Base-by-base conservation (phyloP, 2,113 vertebrate genomes). In the Hiodon tergisus region DNA sequence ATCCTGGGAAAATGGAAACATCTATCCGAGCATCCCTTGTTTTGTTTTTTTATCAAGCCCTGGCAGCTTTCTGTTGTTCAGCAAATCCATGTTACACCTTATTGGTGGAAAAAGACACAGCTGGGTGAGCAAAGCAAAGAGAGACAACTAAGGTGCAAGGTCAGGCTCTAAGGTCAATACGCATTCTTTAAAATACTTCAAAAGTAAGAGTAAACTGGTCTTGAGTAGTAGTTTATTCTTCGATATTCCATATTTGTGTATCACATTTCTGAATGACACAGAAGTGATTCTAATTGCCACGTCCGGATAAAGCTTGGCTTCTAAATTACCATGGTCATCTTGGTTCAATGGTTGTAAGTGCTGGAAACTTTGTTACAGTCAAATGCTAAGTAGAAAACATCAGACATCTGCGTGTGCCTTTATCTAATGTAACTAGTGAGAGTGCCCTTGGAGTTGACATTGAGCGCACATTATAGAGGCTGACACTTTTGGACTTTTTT, bases 391-490 rank as follows among this genome's bases (percentile, higher is more conserved):
- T n/a, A n/a, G n/a, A n/a, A n/a, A 2, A 31, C 31, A 31, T 57
- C 71, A 74, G 60, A 78, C 77, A 62, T 53, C 74, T 58, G 53
- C 2, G 5, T 58, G 72, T 16, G 73, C 13, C 70, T 72, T 55
- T 78, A 69, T 72, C 72, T 67, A 14, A 63, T 65, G 53, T 62
- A 67, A 72, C 46, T 31, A 31, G 71, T 46, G 69, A 66, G 72
- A 66, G 11, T 76, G 77, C 83, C 78, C 81, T 84, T 83, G 75
- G 70, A 79, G 72, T 47, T 78, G 77, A 82, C 72, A 78, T 67
- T 16, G 67, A 53, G 69, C 61, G 67, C 52, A 50, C 16, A 69
- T 60, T 58, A 65, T 80, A 50, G 51, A 81, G 62, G 54, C 75
- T 62, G 54, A 54, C 67, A 66, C 52, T 76, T 62, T 74, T 78